Base-by-base conservation (phyloP, 2,888 invertebrate species). In the Escarpia spicata region DNA sequence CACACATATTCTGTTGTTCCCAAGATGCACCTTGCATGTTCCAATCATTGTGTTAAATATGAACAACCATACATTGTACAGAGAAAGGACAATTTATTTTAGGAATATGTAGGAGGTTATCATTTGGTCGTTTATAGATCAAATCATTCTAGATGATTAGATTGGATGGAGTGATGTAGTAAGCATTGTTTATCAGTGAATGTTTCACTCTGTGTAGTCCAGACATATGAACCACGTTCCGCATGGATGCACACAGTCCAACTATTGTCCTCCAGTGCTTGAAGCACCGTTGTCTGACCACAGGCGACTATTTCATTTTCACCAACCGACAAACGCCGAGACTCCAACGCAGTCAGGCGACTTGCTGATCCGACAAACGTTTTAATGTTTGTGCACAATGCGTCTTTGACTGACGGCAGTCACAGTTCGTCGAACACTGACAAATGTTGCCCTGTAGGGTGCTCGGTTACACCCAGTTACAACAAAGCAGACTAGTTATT, bases 381-480 rank as follows among this genome's bases (percentile, higher is more conserved):
- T 75, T 75, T 75, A 75, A 75, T 75, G 75, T 75, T n/a, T n/a
- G n/a, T 26, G 6, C 75, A 75, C 75, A 75, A 75, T 75, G 26
- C 6, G 26, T 26, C n/a, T 75, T 75, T 75, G 75, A 75, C 75
- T 75, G 75, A 75, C n/a, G 75, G 19, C 75, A 19, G 75, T 75
- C 75, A 26, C 26, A 26, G 75, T 75, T n/a, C 75, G 75, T 75
- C 75, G 75, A 75, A 75, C 75, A 26, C 75, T 26, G 75, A 75
- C 75, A 75, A 75, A 75, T 75, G 26, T 75, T 75, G 75, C 75
- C 75, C 75, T 75, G 26, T 75, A 75, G 75, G 75, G 75, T 75
- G 75, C 75, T 6, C 75, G 75, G 75, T 75, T 75, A 75, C 75
- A 75, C 75, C 75, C 75, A 75, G 75, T 75, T 75, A 75, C 75